Evolutionary conservation across 2,113 vertebrate genomes (phyloP).

Genomic region (Monopterus albus): DNA sequence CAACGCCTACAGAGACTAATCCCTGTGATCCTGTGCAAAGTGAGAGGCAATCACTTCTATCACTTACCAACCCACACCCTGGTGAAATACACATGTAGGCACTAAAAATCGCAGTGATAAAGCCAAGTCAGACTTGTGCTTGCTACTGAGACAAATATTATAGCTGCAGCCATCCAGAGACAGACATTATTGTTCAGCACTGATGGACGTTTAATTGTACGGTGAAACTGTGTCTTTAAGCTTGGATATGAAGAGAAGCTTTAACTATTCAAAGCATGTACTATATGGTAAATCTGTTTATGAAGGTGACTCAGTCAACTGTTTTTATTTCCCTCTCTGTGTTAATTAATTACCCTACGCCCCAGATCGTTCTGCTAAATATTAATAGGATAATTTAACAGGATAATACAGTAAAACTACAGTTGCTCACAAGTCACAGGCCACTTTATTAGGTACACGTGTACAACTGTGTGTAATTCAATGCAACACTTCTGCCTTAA

Average conservation of each 20-base stretch:
- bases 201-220: not conserved
- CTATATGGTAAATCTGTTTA: not conserved
- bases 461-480: too few relatives aligned
- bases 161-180: not conserved
- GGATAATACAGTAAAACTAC: not conserved
- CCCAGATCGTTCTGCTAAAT: too few relatives aligned
- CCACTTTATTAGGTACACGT: too few relatives aligned
- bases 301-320: too few relatives aligned
- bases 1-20: conserved; percentile 53
- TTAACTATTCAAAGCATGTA: too few relatives aligned
- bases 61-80: conserved; percentile 42
- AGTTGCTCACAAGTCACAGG: too few relatives aligned
- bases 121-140: not conserved
- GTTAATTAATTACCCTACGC: too few relatives aligned
- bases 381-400: too few relatives aligned
- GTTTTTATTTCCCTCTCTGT: too few relatives aligned
- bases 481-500: too few relatives aligned
- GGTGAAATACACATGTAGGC: conserved; percentile 35
- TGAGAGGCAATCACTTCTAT: conserved; percentile 56
- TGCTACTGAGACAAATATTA: conserved; percentile 20
- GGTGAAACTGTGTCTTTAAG: not conserved
- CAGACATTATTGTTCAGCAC: not conserved
- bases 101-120: not conserved
- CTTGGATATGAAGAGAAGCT: not conserved
- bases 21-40: conserved; percentile 51